Percentiles rank a stretch among this genome's conserved stretches.
Conservation (phyloP, 2,113 vertebrate species). For the Mus spicilegus region DNA sequence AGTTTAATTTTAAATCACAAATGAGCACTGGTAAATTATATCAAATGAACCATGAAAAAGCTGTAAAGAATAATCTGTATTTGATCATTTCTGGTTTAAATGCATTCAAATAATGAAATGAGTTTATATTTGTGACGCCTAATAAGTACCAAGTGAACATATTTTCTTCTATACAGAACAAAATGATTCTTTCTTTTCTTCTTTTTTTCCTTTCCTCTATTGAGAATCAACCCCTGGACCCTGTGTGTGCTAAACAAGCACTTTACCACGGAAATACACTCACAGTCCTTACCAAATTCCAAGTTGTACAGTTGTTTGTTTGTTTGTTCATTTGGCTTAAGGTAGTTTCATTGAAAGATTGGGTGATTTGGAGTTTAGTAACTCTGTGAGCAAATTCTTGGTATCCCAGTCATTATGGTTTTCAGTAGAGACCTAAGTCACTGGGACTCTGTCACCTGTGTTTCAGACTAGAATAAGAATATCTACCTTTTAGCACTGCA, state of each 20-base stretch:
- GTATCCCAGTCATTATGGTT: not conserved
- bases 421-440: not conserved
- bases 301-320: not conserved
- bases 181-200: not conserved
- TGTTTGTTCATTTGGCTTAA: not conserved
- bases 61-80: not conserved
- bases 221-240: not conserved
- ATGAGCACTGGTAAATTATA: not conserved
- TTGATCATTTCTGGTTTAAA: not conserved
- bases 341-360: constrained; percentile 4
- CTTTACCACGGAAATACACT: not conserved
- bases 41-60: constrained; percentile 13
- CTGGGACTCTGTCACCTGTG: not conserved
- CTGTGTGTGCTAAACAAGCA: not conserved
- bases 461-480: not conserved
- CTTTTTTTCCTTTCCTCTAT: not conserved
- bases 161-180: not conserved
- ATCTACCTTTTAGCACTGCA: not conserved
- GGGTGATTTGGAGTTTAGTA: not conserved
- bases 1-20: constrained; percentile 16
- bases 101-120: not conserved
- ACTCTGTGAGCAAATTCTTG: constrained; percentile 9
- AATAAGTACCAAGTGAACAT: not conserved
- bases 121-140: not conserved
- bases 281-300: not conserved